These are phyloP conservation scores for Neoniphon sammara DNA, from an alignment of 2,797 vertebrate species.

Conservation along the genomic window DNA sequence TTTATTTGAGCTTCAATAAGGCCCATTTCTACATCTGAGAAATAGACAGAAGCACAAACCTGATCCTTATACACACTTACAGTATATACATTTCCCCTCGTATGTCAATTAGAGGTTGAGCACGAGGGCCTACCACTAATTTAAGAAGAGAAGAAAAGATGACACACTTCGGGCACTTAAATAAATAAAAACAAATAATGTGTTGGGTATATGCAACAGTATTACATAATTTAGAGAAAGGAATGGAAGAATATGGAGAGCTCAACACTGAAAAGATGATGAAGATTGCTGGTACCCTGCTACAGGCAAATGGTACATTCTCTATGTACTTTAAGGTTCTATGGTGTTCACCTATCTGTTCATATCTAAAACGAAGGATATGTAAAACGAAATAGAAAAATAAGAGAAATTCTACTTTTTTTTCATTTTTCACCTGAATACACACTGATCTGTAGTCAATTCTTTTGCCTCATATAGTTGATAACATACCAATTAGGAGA, in stretches of 20 bases:
- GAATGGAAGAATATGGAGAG: not conserved
- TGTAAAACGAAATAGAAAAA: not conserved
- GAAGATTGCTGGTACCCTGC: slow-evolving; percentile 6
- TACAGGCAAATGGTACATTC: slow-evolving; percentile 53
- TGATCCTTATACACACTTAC: slow-evolving; percentile 46
- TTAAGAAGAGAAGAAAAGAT: slow-evolving; percentile 8
- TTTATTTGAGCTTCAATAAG: slow-evolving; percentile 27
- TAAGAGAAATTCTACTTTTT: not conserved
- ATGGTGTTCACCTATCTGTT: slow-evolving; percentile 34
- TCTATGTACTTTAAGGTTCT: slow-evolving; percentile 57
- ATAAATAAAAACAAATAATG: slow-evolving; percentile 73
- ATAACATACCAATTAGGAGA: slow-evolving; percentile 30
- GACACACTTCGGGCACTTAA: slow-evolving; percentile 76
- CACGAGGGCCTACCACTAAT: slow-evolving; percentile 20
- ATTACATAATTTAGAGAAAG: slow-evolving; percentile 17
- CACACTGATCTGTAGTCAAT: not conserved
- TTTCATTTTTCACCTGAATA: not conserved
- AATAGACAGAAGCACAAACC: slow-evolving; percentile 28
- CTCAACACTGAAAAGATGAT: slow-evolving; percentile 12
- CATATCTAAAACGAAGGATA: slow-evolving; percentile 17
- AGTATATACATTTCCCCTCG: slow-evolving; percentile 50
- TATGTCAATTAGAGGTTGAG: slow-evolving; percentile 35
- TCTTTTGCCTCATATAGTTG: slow-evolving; percentile 10
- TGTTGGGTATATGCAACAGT: slow-evolving; percentile 31
- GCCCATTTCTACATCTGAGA: slow-evolving; percentile 13